These are phyloP conservation scores for Orbicella faveolata DNA, from an alignment of 64 coral and sea anemone genomes.

Conservation along the genomic window DNA sequence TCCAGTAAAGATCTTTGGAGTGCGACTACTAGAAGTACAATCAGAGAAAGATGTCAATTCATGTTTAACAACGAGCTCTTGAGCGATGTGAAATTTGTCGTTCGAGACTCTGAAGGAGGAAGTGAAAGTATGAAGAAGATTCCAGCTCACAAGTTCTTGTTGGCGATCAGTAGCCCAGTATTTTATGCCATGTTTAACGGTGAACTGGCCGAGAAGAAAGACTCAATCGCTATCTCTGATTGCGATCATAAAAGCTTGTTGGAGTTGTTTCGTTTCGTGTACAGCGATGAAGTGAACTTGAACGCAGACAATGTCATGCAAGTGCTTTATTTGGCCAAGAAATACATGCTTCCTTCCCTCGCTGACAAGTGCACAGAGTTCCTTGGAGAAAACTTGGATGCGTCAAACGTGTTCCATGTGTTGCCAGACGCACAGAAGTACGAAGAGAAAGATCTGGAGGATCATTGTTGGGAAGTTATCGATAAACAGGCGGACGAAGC, in stretches of 20 bases:
- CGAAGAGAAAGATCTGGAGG: constrained; percentile 32
- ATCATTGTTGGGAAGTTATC: constrained; percentile 50
- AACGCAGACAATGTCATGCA: constrained; percentile 40
- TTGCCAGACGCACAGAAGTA: constrained; percentile 49
- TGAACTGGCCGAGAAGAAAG: constrained; percentile 3
- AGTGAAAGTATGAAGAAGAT: constrained; percentile 17
- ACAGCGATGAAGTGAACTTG: constrained; percentile 59
- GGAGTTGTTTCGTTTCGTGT: constrained; percentile 62
- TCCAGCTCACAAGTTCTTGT: constrained; percentile 57
- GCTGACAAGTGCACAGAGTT: constrained; percentile 19
- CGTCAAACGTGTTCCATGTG: constrained; percentile 51
- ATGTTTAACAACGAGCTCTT: constrained; percentile 67
- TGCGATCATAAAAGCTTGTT: constrained; percentile 27
- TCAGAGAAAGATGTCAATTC: constrained; percentile 46
- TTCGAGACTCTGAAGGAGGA: neutral
- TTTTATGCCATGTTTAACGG: constrained; percentile 68
- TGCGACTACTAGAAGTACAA: neutral
- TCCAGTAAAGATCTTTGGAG: neutral
- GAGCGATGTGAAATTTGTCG: constrained; percentile 56
- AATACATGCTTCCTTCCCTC: constrained; percentile 58
- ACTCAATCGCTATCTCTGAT: constrained; percentile 12
- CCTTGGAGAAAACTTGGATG: constrained; percentile 34
- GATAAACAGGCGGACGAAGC: constrained; percentile 49
- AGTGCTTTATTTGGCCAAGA: constrained; percentile 56
- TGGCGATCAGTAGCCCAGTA: constrained; percentile 57